Conservation (phyloP, 2,888 invertebrate genomes). For the Drosophila anceps region DNA sequence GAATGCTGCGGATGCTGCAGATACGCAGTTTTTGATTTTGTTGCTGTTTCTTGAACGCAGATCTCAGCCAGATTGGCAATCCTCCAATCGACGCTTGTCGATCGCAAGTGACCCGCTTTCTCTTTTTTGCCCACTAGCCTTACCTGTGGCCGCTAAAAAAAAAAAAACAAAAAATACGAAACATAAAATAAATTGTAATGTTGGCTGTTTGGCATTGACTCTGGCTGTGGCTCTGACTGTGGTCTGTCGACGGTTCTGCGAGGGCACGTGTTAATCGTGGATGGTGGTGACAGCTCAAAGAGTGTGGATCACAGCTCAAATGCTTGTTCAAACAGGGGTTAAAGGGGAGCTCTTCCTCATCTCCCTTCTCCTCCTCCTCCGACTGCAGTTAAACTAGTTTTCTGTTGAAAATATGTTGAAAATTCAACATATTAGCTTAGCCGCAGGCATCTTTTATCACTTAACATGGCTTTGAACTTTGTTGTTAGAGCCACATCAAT, state of each 20-base stretch:
- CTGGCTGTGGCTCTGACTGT: constrained; percentile 12
- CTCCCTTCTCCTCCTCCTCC: neutral
- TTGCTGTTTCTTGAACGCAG: constrained; percentile 18
- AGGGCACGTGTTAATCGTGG: constrained; percentile 49
- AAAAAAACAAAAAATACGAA: neutral
- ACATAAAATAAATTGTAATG: constrained; percentile 20
- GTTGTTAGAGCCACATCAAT: constrained; percentile 24
- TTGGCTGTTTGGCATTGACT: constrained; percentile 5
- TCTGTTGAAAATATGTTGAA: neutral
- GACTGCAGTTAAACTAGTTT: constrained; percentile 27
- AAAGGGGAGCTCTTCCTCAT: neutral
- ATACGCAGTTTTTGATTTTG: neutral
- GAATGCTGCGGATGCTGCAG: constrained; percentile 8
- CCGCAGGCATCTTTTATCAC: constrained; percentile 45
- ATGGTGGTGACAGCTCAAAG: constrained; percentile 22
- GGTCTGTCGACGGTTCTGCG: constrained; percentile 44
- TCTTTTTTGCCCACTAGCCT: constrained; percentile 57
- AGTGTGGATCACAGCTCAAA: constrained; percentile 45
- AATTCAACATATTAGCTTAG: constrained; percentile 3
- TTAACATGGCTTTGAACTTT: constrained; percentile 73
- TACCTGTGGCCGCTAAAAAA: constrained; percentile 28
- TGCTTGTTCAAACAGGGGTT: neutral
- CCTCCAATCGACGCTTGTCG: constrained; percentile 62
- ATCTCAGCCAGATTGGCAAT: constrained; percentile 47
- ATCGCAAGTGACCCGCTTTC: constrained; percentile 75